Evolutionary conservation across 2,113 vertebrate species (phyloP).

Genomic region (Camelus dromedarius): DNA sequence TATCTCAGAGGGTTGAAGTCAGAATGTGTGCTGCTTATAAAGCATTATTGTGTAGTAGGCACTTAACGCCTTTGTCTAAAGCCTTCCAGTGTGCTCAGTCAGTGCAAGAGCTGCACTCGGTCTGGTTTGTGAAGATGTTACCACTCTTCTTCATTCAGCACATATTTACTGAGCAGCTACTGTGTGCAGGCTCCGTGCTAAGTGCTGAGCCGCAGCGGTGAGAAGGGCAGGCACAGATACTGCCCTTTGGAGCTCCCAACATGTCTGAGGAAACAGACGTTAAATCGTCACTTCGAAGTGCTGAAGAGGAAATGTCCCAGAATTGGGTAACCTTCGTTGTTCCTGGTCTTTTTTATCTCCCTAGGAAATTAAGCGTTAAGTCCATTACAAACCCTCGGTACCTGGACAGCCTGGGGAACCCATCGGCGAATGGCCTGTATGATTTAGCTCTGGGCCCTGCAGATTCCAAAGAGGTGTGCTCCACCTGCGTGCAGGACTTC

Average conservation of each 20-base stretch:
- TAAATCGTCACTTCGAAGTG: not conserved
- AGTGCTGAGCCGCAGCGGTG: not conserved
- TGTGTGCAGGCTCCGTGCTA: not conserved
- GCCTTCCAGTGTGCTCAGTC: not conserved
- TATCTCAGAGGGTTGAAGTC: not conserved
- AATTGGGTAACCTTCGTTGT: slow-evolving; percentile 41
- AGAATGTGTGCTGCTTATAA: not conserved
- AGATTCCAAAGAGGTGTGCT: slow-evolving; percentile 94
- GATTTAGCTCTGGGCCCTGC: slow-evolving; percentile 95
- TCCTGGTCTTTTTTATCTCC: slow-evolving; percentile 5
- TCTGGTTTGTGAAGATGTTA: not conserved
- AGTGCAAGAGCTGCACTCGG: not conserved
- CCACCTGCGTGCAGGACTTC: slow-evolving; percentile 96
- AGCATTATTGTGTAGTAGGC: not conserved
- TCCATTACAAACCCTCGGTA: slow-evolving; percentile 92
- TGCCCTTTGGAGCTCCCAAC: not conserved
- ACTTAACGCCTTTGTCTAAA: not conserved
- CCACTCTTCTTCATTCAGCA: not conserved
- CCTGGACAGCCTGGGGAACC: slow-evolving; percentile 93
- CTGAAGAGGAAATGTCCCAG: not conserved
- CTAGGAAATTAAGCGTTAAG: slow-evolving; percentile 96
- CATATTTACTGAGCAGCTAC: not conserved
- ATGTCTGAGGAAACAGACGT: not conserved
- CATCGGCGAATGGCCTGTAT: slow-evolving; percentile 93
- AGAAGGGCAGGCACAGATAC: not conserved